Evolutionary conservation across 2,797 vertebrate genomes (phyloP), one percentile per base, ranked within the genome.

Genomic region (Arctocebus calabarensis): DNA sequence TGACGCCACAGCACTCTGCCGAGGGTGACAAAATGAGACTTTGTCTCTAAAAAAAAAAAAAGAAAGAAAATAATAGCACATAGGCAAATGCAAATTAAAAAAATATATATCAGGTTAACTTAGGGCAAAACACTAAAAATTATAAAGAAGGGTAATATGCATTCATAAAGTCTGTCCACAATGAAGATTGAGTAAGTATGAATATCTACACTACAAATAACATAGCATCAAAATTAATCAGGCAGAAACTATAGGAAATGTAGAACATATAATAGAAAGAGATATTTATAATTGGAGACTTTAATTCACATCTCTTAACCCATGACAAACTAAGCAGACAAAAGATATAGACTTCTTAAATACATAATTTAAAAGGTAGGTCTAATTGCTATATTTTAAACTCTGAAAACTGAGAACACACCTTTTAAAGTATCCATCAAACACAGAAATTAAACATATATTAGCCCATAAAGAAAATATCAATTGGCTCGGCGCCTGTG

Each of bases 381-480:
- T 14, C n/a, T 92, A 95, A 55, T 13, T 62, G 13, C 27, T 59
- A n/a, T 19, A 88, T 68, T 71, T 96, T 62, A 48, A 83, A 84
- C 32, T 88, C 32, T 64, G 66, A 84, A 89, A 66, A 68, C 34
- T 43, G 57, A 29, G 16, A 81, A 81, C 20, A 81, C 17, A 19
- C 10, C 29, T 55, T 88, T 77, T 61, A 86, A 91, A 92, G 34
- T 29, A 22, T 43, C 22, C 37, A 84, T 17, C 4, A 1, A 34
- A 92, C 17, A 94, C 43, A 94, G 68, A 90, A 90, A 86, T 19
- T 57, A 27, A 96, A 89, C 52, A 92, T 32, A 61, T 23, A 57
- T 23, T 86, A 37, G 10, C 22, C 61, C 40, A 89, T n/a, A 85
- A 45, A 92, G 40, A 79, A 79, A 79, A 37, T 79, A 79, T 25